Evolutionary conservation across 2,888 invertebrate genomes (phyloP).

Genomic region (Drosophila atripex): DNA sequence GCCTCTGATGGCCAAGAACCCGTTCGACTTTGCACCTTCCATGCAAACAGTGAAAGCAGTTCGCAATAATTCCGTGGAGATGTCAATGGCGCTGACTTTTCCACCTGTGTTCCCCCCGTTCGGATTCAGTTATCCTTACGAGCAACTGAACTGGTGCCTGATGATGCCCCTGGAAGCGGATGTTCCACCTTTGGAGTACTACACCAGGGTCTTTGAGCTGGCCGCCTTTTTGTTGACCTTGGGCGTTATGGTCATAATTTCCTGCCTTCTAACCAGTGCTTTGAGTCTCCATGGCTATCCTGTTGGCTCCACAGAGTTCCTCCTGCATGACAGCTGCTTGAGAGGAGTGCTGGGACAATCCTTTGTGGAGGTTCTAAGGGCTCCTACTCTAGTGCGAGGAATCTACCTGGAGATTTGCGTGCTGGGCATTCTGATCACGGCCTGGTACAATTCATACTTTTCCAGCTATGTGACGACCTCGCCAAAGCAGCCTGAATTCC

Average conservation of each 20-base stretch:
- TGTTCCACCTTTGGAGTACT: slow-evolving; percentile 70
- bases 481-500: slow-evolving; percentile 63
- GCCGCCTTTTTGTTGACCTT: slow-evolving; percentile 62
- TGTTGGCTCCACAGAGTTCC: slow-evolving; percentile 54
- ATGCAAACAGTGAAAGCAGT: slow-evolving; percentile 61
- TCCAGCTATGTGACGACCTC: slow-evolving; percentile 78
- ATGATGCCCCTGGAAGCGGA: slow-evolving; percentile 77
- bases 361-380: slow-evolving; percentile 63
- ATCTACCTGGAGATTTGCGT: slow-evolving; percentile 78
- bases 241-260: slow-evolving; percentile 55
- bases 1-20: slow-evolving; percentile 45
- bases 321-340: slow-evolving; percentile 77
- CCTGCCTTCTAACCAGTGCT: slow-evolving; percentile 60
- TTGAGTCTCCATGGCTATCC: slow-evolving; percentile 57
- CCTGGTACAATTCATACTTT: slow-evolving; percentile 79
- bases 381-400: slow-evolving; percentile 65
- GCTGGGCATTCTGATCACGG: slow-evolving; percentile 76
- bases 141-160: slow-evolving; percentile 68
- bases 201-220: slow-evolving; percentile 69
- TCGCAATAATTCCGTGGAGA: slow-evolving; percentile 66
- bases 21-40: slow-evolving; percentile 42
- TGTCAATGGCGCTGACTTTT: slow-evolving; percentile 64
- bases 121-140: slow-evolving; percentile 72
- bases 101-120: slow-evolving; percentile 39
- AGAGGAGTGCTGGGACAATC: slow-evolving; percentile 78